phyloP scores from a whole-genome alignment of 2,797 vertebrate species.

The Halcyon chelicuti region DNA sequence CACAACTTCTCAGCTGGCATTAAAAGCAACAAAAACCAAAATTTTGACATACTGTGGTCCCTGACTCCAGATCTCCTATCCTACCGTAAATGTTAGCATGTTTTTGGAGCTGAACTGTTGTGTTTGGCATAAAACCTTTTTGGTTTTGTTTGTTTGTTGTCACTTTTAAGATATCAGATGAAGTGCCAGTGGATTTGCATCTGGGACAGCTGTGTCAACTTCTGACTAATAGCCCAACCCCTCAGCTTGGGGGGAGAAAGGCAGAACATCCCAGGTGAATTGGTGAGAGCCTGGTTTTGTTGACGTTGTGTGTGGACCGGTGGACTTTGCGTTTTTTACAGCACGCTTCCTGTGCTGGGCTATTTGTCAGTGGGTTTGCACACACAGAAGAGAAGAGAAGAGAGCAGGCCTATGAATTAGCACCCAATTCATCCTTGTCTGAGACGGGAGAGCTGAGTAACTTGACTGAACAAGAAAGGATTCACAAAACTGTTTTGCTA shows the following conservation, averaged over 20 bases:
- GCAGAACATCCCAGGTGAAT: not conserved
- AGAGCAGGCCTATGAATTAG: not conserved
- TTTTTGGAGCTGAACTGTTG: conserved; percentile 10
- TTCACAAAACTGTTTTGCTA: not conserved
- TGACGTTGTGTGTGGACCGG: not conserved
- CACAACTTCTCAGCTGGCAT: not conserved
- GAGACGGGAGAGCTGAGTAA: not conserved
- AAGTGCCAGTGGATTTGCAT: conserved; percentile 11
- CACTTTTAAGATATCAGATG: conserved; percentile 18
- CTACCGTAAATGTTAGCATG: not conserved
- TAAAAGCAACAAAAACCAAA: not conserved
- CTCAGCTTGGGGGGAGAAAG: not conserved
- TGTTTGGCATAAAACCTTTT: conserved; percentile 5
- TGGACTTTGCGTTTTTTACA: not conserved
- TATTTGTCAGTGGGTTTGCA: not conserved
- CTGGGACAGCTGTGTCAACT: conserved; percentile 6
- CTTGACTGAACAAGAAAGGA: not conserved
- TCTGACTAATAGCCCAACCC: not conserved
- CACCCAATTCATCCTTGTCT: not conserved
- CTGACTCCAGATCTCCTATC: not conserved
- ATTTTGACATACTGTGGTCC: not conserved
- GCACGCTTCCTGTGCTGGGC: not conserved
- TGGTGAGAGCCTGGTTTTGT: not conserved
- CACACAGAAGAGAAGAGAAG: not conserved
- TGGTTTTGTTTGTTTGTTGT: conserved; percentile 40